Evolutionary conservation across 2,888 invertebrate species (phyloP).

Genomic region (Acanthosepion pharaonis): DNA sequence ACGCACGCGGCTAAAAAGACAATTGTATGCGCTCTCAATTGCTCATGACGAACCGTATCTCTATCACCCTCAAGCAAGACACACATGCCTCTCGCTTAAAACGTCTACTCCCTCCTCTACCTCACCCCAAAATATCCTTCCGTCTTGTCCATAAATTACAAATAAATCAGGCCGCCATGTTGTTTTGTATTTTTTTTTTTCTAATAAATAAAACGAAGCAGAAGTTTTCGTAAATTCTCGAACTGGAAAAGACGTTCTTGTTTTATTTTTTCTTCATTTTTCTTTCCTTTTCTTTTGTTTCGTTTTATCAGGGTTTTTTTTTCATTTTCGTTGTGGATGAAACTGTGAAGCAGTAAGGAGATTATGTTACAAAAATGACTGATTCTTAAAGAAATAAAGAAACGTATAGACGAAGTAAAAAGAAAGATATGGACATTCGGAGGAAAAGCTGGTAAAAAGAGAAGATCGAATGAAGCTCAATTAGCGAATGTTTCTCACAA

Average conservation of each 20-base stretch:
- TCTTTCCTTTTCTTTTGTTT: not conserved
- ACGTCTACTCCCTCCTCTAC: not conserved
- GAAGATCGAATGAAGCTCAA: not conserved
- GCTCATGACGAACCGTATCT: not conserved
- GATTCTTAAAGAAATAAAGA: not conserved
- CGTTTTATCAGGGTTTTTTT: not conserved
- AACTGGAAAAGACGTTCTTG: not conserved
- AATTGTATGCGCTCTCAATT: not conserved
- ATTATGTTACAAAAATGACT: not conserved
- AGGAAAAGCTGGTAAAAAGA: not conserved
- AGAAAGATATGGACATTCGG: not conserved
- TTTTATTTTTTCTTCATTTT: not conserved
- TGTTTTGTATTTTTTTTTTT: not conserved
- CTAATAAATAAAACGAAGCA: not conserved
- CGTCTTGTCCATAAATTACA: slow-evolving; percentile 20
- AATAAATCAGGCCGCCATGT: slow-evolving; percentile 2
- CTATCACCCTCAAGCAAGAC: not conserved
- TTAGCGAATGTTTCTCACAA: not conserved
- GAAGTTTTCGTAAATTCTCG: not conserved
- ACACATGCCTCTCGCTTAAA: not conserved
- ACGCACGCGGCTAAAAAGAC: not conserved
- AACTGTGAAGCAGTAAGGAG: not conserved
- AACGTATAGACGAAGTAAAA: not conserved
- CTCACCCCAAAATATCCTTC: not conserved
- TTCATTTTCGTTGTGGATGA: not conserved